Base-by-base conservation (phyloP, 2,888 invertebrate species). In the Leptopterna dolabrata region DNA sequence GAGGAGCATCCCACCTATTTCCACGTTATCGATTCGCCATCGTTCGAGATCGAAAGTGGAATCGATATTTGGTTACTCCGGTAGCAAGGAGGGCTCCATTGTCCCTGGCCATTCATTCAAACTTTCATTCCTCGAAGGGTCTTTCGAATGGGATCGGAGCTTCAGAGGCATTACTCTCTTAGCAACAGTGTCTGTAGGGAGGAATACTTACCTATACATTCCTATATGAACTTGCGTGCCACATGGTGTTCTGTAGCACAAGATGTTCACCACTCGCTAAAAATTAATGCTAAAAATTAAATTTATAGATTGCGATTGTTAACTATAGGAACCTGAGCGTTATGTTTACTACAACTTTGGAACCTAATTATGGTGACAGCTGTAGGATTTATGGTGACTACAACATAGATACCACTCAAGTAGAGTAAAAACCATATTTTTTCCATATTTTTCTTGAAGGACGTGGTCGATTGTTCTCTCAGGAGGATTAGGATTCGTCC, bases 41-140 rank as follows among this genome's bases (percentile, higher is more conserved):
- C 71, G 36, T 16, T 36, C 36, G 16, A 36, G 73, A 73, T 73
- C 73, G 73, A 73, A 36, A 73, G 30, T 36, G 30, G 36, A 19
- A 41, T 73, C 73, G 73, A 73, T 73, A 30, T 73, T 73, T 73
- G 73, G 73, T 36, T 30, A 36, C 73, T 73, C 73, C 36, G 19
- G 19, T 19, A 36, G 73, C 73, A 41, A 41, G 73, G 47, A 43
- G 14, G 78, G 43, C 45, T 27, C 78, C 9, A 78, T 78, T 78
- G 78, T 78, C 78, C 24, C 45, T 45, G 47, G 78, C 78, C 47
- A 78, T 78, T 78, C 78, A 78, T 78, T 78, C 47, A 14, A 78
- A 78, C 78, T 78, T 78, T 78, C 78, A 78, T 78, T 78, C 45
- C 78, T 78, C 19, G 13, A 45, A 43, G 47, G 78, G 2, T 16